Percentiles rank a stretch among this genome's conserved stretches.
Conservation (phyloP, 2,888 invertebrate species). For the Nudaria mundana region DNA sequence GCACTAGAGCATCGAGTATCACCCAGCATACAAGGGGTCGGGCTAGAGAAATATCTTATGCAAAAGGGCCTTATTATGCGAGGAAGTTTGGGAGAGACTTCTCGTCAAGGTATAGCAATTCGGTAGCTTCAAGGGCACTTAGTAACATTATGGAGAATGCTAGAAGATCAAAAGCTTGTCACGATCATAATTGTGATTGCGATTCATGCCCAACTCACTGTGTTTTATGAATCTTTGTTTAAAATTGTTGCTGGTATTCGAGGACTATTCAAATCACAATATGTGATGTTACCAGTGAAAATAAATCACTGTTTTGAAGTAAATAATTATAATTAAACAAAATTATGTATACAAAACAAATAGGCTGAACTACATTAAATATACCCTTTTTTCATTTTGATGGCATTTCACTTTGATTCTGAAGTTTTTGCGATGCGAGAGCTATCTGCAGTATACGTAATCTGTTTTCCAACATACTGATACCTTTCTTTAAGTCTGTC, state of each 20-base stretch:
- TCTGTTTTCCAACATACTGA: constrained; percentile 60
- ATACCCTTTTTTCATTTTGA: too few species aligned
- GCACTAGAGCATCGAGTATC: not conserved
- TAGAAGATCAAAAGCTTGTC: not conserved
- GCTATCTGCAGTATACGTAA: constrained; percentile 62
- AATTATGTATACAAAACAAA: not conserved
- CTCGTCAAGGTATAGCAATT: not conserved
- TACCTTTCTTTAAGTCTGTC: constrained; percentile 61
- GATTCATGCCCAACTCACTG: not conserved
- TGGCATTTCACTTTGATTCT: too few species aligned
- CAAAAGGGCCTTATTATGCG: not conserved
- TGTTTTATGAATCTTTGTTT: too few species aligned
- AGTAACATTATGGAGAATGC: not conserved
- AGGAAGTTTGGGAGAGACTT: not conserved
- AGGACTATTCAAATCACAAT: too few species aligned
- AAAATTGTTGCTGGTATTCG: too few species aligned
- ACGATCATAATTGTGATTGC: constrained; percentile 1
- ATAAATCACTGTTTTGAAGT: too few species aligned
- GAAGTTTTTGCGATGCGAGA: constrained; percentile 51
- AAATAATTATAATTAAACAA: not conserved
- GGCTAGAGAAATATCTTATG: constrained; percentile 1
- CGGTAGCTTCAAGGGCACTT: not conserved
- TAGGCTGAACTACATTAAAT: constrained; percentile 2
- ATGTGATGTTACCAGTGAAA: too few species aligned
- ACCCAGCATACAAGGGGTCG: not conserved